Base-by-base conservation (phyloP, 1,140 invertebrate species). In the Brachionus manjavacas region DNA sequence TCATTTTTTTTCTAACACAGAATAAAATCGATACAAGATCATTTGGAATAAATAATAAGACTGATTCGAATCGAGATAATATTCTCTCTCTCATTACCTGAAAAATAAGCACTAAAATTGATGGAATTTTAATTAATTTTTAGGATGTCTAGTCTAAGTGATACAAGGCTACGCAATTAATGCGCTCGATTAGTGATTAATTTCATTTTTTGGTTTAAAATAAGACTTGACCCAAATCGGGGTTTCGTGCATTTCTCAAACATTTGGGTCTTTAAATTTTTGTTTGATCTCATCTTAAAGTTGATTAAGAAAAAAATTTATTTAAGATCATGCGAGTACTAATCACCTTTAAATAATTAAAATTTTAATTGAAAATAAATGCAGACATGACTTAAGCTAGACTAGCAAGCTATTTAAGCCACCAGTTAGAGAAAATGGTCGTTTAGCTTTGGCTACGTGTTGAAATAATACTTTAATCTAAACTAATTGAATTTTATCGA, bases 361-460 rank as follows among this genome's bases (percentile, higher is more conserved):
- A 60, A 60, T 60, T 60, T 60, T 60, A 60, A 60, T 60, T 60
- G 52, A 60, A 60, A 60, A 60, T 60, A 60, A 60, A 60, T 60
- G 52, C 52, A 60, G 52, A 60, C 52, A 60, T 60, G 52, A 60
- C 52, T 60, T 60, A 60, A 60, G 52, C 52, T 60, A 60, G 52
- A 60, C 52, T 55, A 55, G 16, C 14, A 55, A 16, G 20, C n/a
- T 60, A 60, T 60, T 60, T 60, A 60, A 60, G 52, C 52, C n/a
- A 60, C 8, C 8, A 60, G 52, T 23, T 60, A 60, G 16, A 60
- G 8, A 60, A 60, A 60, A 60, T 60, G 52, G 16, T 9, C 16
- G 25, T 16, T 60, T 60, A 60, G 52, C 20, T 60, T 8, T 20
- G 52, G 8, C 52, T 60, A 60, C 52, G 52, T 60, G 52, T 60